Conservation (phyloP, 2,888 invertebrate genomes). For the Nemapogon koenigi region DNA sequence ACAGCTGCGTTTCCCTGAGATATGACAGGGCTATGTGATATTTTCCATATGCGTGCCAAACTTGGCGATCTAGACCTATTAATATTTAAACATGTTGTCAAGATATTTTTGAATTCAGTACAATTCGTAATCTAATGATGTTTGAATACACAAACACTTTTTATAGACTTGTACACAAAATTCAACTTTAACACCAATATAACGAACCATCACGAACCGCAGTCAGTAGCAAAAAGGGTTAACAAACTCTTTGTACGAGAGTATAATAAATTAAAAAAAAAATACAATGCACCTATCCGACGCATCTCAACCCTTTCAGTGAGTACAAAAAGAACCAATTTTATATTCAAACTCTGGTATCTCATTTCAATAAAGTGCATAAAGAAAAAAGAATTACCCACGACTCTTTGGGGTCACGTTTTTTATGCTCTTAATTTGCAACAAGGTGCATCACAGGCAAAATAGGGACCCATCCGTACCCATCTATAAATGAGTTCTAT, state of each 20-base stretch:
- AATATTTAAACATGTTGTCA: no score
- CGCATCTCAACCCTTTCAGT: constrained; percentile 44
- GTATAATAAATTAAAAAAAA: constrained; percentile 27
- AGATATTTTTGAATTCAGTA: no score
- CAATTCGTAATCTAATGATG: no score
- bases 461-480: constrained; percentile 35
- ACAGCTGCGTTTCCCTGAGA: no score
- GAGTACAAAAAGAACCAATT: constrained; percentile 53
- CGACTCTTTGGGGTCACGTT: constrained; percentile 57
- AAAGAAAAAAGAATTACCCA: constrained; percentile 56
- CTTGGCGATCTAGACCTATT: no score
- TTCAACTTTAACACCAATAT: constrained; percentile 50
- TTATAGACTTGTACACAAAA: no score
- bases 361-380: constrained; percentile 60
- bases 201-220: constrained; percentile 52
- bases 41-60: no score
- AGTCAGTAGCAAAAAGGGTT: constrained; percentile 38
- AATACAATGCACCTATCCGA: constrained; percentile 34
- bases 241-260: constrained; percentile 25
- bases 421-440: constrained; percentile 59
- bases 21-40: no score
- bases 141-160: constrained; percentile 5
- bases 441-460: constrained; percentile 59
- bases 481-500: constrained; percentile 47
- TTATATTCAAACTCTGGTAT: constrained; percentile 56